Evolutionary conservation across 2,888 invertebrate genomes (phyloP), one percentile per base, ranked within the genome.

Genomic region (Cephalotes varians): DNA sequence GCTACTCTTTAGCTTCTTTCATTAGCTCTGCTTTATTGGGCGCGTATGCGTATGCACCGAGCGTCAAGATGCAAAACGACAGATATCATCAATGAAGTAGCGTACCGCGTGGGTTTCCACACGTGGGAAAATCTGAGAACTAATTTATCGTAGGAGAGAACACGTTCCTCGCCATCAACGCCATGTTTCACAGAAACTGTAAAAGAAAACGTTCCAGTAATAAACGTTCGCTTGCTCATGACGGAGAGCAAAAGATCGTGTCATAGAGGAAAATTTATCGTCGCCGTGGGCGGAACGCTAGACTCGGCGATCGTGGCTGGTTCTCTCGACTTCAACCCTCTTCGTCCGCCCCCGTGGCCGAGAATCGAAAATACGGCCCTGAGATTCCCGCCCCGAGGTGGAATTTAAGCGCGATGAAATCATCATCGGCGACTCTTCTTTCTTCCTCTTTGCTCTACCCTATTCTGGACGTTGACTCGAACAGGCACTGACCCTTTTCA

Each of bases 221-320:
- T 49, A n/a, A 21, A 73, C 72, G 85, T 72, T 4, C 34, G 37
- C 60, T 82, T 31, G 69, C 44, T 73, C 76, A 58, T 49, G 44
- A 40, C 56, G 64, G 37, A 65, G 82, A 54, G 72, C 64, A 54
- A 72, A 67, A 40, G 80, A 73, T 84, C 82, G 71, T 84, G 90
- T 90, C 88, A 87, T 85, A 84, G 84, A 69, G 82, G 79, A 83
- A 82, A 87, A 90, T 90, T 87, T 89, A 90, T 90, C 77, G 74
- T 64, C 82, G 65, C 79, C 51, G 86, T 88, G 84, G 90, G 88
- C 89, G 90, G 85, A 73, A 65, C 82, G 40, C 85, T 18, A 40
- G 47, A 44, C 28, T 25, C 31, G 31, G 18, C 21, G 34, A 28
- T 64, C 34, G 40, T 51, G 21, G 28, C 31, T 51, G 31, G 28